phyloP scores from a whole-genome alignment of 2,797 vertebrate genomes.

The Sparidentex hasta region DNA sequence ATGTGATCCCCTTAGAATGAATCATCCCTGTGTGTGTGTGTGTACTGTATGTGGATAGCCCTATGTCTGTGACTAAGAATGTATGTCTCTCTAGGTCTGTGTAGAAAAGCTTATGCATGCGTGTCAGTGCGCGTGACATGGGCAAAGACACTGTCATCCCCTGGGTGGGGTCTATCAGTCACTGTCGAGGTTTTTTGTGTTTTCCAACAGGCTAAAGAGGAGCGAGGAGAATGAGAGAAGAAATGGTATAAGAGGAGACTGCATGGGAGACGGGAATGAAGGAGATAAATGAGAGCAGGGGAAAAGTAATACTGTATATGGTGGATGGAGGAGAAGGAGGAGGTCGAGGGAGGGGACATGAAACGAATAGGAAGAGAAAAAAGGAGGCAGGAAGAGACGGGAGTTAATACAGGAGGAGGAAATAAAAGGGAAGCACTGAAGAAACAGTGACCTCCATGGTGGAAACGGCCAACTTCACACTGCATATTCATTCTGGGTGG shows the following conservation, averaged over 20 bases:
- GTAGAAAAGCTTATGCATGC: not conserved
- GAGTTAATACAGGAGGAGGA: not conserved
- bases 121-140: not conserved
- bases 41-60: not conserved
- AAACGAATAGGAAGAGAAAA: not conserved
- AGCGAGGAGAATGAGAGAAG: not conserved
- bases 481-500: not conserved
- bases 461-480: not conserved
- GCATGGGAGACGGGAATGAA: not conserved
- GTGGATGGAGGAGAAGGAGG: not conserved
- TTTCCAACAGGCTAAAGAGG: not conserved
- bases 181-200: constrained; percentile 21
- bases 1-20: constrained; percentile 1
- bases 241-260: not conserved
- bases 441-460: not conserved
- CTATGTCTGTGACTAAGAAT: not conserved
- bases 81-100: not conserved
- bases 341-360: not conserved
- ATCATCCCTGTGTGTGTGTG: not conserved
- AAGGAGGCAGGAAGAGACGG: not conserved
- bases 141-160: constrained; percentile 11
- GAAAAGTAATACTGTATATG: not conserved
- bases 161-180: constrained; percentile 25
- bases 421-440: not conserved
- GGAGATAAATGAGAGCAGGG: constrained; percentile 13